A percentile compares a stretch with the other conserved stretches of the same genome.
Evolutionary conservation across 2,888 invertebrate genomes (phyloP).

Genomic region (Callinectes sapidus): DNA sequence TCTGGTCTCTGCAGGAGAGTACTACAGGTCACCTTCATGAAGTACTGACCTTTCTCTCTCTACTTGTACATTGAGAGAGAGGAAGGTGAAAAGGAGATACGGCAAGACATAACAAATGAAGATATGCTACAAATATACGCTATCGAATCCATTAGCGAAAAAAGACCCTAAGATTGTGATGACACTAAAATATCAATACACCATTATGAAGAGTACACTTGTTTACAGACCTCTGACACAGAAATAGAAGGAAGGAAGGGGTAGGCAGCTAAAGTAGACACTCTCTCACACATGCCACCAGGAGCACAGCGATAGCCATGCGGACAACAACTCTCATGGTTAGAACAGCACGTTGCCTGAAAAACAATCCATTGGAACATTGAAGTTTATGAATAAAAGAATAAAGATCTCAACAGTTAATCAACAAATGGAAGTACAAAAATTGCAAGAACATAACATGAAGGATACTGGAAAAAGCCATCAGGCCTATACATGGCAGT

Average conservation of each 20-base stretch:
- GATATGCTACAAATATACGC: no score
- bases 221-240: neutral
- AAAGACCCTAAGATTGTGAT: neutral
- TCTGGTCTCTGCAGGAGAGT: neutral
- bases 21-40: neutral
- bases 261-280: neutral
- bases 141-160: neutral
- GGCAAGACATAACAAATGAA: neutral
- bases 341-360: conserved; percentile 54
- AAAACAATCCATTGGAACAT: no score
- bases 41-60: no score
- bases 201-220: neutral
- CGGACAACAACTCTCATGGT: conserved; percentile 41
- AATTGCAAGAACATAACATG: no score
- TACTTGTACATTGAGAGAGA: neutral
- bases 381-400: no score
- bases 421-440: no score
- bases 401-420: no score
- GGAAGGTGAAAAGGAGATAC: neutral
- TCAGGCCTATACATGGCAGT: no score
- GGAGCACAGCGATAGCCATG: conserved; percentile 37
- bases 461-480: no score
- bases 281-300: neutral
- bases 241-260: neutral
- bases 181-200: no score